Evolutionary conservation across 1,140 invertebrate genomes (phyloP), one percentile per base, ranked within the genome.

Genomic region (Asbolus verrucosus): DNA sequence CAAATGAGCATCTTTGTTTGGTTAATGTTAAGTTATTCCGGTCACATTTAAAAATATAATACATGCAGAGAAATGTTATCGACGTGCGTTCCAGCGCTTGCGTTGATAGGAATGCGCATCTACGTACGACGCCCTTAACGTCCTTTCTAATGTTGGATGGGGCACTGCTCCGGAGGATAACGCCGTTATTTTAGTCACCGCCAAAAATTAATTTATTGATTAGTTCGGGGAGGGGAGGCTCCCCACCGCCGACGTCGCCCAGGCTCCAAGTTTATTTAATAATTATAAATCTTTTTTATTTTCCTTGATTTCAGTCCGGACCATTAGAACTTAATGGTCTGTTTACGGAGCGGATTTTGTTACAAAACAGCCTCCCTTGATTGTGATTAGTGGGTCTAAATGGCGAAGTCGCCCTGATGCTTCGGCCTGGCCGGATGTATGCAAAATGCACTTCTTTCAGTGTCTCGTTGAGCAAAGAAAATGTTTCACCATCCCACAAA

Each of bases 21-120:
- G 62, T 67, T 76, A 76, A 76, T 76, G 73, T 76, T 72, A 72
- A 74, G 71, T 74, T 74, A 76, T 76, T 76, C 75, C 70, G 70
- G 69, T 76, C 73, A 74, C 75, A 76, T 76, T 76, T 76, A 74
- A 76, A 76, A 76, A 76, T 76, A 74, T 76, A 75, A 75, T 76
- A 70, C 70, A 76, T 76, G 75, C 73, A 76, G 75, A 73, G 73
- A 65, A 70, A 70, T 70, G 69, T 66, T 70, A 70, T 70, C 69
- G 69, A 70, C 69, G 61, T 65, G 39, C 18, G 50, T 30, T 60
- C 36, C 31, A 36, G 69, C 69, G 69, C 69, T 60, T 70, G 69
- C 69, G 69, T 70, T 69, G 61, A 38, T 41, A 63, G 61, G 61
- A 63, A 63, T 63, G 61, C 61, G 61, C 61, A 63, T 33, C 61